Conservation (phyloP, 1,140 invertebrate genomes). For the Drosophila neocordata region DNA sequence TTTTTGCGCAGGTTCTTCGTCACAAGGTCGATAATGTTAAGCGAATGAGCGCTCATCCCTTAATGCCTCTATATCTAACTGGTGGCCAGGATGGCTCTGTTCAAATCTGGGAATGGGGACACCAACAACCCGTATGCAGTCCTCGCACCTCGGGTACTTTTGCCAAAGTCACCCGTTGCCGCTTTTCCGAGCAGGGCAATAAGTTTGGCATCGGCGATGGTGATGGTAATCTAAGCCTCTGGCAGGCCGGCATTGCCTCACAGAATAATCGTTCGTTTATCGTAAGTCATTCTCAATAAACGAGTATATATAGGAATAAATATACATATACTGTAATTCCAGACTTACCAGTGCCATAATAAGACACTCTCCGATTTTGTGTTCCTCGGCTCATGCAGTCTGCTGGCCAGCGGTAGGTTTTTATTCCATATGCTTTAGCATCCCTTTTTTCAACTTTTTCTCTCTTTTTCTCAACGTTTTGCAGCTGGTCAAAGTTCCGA, state of each 20-base stretch:
- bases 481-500: constrained; percentile 97
- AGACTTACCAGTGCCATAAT: constrained; percentile 98
- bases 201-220: constrained; percentile 98
- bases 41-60: constrained; percentile 97
- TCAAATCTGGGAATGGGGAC: constrained; percentile 98
- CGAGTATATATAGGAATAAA: background rate
- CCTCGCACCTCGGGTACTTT: constrained; percentile 92
- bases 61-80: constrained; percentile 96
- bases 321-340: constrained; percentile 68
- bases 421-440: too few species aligned
- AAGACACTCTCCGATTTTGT: constrained; percentile 99
- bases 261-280: constrained; percentile 95
- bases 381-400: constrained; percentile 98
- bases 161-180: constrained; percentile 97
- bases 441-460: background rate
- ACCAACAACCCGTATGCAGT: constrained; percentile 93
- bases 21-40: constrained; percentile 96
- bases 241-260: constrained; percentile 94
- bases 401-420: constrained; percentile 92
- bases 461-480: constrained; percentile 28
- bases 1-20: constrained; percentile 91
- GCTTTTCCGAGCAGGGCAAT: constrained; percentile 98
- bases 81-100: constrained; percentile 99
- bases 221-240: constrained; percentile 94
- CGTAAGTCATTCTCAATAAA: constrained; percentile 87